Evolutionary conservation across 2,888 invertebrate species (phyloP), one percentile per base, ranked within the genome.

Genomic region (Trichogramma dendrolimi): DNA sequence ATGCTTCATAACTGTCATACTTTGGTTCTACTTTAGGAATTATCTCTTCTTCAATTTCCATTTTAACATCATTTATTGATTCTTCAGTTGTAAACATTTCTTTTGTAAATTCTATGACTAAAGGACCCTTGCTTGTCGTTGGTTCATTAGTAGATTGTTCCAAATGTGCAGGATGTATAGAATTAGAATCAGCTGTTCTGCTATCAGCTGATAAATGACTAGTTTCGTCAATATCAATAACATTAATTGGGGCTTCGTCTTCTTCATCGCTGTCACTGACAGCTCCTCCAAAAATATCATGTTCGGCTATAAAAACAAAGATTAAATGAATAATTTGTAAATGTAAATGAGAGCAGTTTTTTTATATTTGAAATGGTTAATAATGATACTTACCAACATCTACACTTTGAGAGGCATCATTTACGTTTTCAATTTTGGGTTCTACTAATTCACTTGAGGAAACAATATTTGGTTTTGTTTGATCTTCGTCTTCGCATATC

Each of bases 201-300:
- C 88, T 89, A 69, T 91, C 90, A 0, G 85, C 87, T 0, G 90
- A 89, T 61, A 91, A 81, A 52, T 86, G 84, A 67, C 90, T 91
- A 41, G 83, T 87, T 70, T 93, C 93, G 71, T 92, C 93, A 67
- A 92, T 81, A 73, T 92, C 92, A 75, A 87, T 80, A 4, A 89
- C 87, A 78, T 89, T 89, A 38, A 87, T 84, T 72, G 80, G 85
- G 11, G 83, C 81, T 62, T 87, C 87, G 68, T 86, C 86, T 64
- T 91, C 90, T 68, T 94, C 94, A 60, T 90, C 90, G 46, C 94
- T 94, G 70, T 95, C 94, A 73, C 94, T 94, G 0, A 96, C 89
- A 42, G 92, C 88, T 67, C 93, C 95, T 42, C 96, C 96, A 81
- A 96, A 96, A 73, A 95, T 92, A 70, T 94, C 94, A 71, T 89